Evolutionary conservation across 2,113 vertebrate species (phyloP).

Genomic region (Corythaixoides concolor): DNA sequence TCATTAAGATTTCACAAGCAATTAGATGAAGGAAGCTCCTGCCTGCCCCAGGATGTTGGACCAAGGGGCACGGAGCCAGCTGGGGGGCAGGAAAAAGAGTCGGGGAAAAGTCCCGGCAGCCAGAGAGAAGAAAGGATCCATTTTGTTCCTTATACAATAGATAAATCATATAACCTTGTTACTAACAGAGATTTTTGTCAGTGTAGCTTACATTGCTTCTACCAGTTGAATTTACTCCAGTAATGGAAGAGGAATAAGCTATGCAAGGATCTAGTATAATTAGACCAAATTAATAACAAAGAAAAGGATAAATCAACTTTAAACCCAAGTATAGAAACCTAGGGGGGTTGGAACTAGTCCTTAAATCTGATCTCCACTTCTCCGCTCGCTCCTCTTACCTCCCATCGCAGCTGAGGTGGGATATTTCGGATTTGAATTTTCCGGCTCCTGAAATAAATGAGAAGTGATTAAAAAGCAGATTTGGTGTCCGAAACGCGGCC

Average conservation of each 20-base stretch:
- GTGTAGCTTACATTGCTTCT: background rate
- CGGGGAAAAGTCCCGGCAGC: background rate
- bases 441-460: slow-evolving; percentile 82
- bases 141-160: background rate
- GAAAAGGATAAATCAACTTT: background rate
- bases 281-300: background rate
- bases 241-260: background rate
- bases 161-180: background rate
- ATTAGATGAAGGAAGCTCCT: background rate
- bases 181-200: background rate
- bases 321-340: background rate
- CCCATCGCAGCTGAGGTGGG: slow-evolving; percentile 93
- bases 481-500: rapidly evolving
- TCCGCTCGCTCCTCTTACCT: slow-evolving; percentile 74
- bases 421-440: slow-evolving; percentile 95
- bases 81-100: background rate
- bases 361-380: background rate
- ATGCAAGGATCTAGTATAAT: background rate
- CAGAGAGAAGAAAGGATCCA: background rate
- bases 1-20: background rate
- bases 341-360: background rate
- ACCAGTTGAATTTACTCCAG: background rate
- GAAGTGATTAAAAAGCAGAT: background rate
- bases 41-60: background rate
- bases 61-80: background rate